A percentile compares a stretch with the other conserved stretches of the same genome.
Evolutionary conservation across 1,140 invertebrate genomes (phyloP).

Genomic region (Anthonomus grandis): DNA sequence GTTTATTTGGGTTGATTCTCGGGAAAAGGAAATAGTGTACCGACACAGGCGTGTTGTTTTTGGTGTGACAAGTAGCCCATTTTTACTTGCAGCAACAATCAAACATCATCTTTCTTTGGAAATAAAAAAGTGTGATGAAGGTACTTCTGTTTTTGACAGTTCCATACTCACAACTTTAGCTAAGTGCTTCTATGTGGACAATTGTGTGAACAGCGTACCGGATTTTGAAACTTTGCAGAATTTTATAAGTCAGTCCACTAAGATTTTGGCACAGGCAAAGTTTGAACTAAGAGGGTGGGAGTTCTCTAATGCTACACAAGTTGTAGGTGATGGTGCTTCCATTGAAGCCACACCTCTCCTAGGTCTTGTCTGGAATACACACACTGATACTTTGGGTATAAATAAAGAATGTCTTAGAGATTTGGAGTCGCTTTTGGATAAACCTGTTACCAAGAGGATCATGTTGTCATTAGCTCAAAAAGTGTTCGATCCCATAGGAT

Average conservation of each 20-base stretch:
- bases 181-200: too few relatives aligned
- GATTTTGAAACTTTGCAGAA: too few relatives aligned
- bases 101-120: too few relatives aligned
- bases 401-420: not conserved
- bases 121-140: too few relatives aligned
- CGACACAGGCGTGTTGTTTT: conserved; percentile 31
- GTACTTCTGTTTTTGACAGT: too few relatives aligned
- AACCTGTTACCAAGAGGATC: conserved; percentile 6
- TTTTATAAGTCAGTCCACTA: too few relatives aligned
- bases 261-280: conserved; percentile 22
- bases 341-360: not conserved
- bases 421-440: not conserved
- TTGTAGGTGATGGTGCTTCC: not conserved
- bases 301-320: not conserved
- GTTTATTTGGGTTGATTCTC: conserved; percentile 36
- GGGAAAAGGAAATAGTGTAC: conserved; percentile 19
- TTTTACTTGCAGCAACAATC: conserved; percentile 16
- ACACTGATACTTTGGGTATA: not conserved
- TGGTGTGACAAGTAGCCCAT: conserved; percentile 39
- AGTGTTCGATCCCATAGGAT: conserved; percentile 4
- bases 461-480: conserved; percentile 12
- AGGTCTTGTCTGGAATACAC: conserved; percentile 2
- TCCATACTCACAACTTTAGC: too few relatives aligned
- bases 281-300: conserved; percentile 38
- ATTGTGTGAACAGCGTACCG: too few relatives aligned